These are phyloP conservation scores for Trachelus stipa DNA, from an alignment of 2,888 invertebrate species.

Conservation along the genomic window DNA sequence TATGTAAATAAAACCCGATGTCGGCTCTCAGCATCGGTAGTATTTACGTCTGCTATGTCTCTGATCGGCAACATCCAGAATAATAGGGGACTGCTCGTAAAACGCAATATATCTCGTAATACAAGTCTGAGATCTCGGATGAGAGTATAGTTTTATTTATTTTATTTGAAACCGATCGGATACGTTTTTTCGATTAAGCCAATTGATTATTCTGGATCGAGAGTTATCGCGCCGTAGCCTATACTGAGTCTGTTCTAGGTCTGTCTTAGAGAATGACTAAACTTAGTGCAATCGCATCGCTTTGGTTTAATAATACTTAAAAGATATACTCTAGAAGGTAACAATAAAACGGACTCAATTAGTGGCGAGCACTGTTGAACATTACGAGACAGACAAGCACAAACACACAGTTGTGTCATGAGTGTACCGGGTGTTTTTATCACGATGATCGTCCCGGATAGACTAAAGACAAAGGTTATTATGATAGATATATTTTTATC, in stretches of 20 bases:
- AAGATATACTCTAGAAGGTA: slow-evolving; percentile 10
- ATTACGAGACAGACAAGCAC: slow-evolving; percentile 65
- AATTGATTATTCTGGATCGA: slow-evolving; percentile 64
- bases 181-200: slow-evolving; percentile 42
- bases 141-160: slow-evolving; percentile 45
- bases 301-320: slow-evolving; percentile 15
- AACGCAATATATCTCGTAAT: slow-evolving; percentile 17
- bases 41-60: slow-evolving; percentile 53
- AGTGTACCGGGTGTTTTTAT: slow-evolving; percentile 64
- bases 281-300: slow-evolving; percentile 33
- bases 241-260: slow-evolving; percentile 66
- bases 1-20: slow-evolving; percentile 47
- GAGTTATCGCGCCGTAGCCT: slow-evolving; percentile 55
- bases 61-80: slow-evolving; percentile 58
- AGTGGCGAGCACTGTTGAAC: slow-evolving; percentile 33
- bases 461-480: not conserved
- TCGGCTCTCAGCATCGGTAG: slow-evolving; percentile 26
- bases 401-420: slow-evolving; percentile 64
- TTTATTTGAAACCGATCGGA: slow-evolving; percentile 42
- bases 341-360: slow-evolving; percentile 8
- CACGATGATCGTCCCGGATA: slow-evolving; percentile 8
- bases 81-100: slow-evolving; percentile 46
- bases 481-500: slow-evolving; percentile 20
- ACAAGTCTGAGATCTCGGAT: slow-evolving; percentile 23
- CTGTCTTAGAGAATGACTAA: slow-evolving; percentile 56